Evolutionary conservation across 1,140 invertebrate species (phyloP), one percentile per base, ranked within the genome.

Genomic region (Venustaconcha ellipsiformis): DNA sequence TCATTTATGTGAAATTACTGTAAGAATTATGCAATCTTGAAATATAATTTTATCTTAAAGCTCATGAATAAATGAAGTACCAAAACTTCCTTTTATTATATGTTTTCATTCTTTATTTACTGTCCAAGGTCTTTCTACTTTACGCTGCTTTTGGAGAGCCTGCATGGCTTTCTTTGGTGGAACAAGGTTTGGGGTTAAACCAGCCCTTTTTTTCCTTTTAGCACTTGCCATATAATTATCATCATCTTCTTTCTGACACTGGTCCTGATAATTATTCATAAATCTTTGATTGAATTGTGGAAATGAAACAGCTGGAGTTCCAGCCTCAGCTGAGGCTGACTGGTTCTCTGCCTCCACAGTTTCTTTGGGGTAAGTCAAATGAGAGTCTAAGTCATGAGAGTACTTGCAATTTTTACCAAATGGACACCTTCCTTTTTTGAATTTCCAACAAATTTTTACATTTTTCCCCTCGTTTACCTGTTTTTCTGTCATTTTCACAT

Each of bases 331-430:
- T 64, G 67, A 60, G 56, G 58, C 18, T 65, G 70, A 60, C 17
- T 23, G 56, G 65, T 60, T 72, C 15, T 59, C 15, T 18, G 26
- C n/a, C 60, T 56, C 57, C 20, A 72, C 65, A 57, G n/a, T 70
- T 73, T 70, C 74, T 20, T 76, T 63, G 62, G 60, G 57, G 62
- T 62, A 67, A 72, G 14, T 55, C 37, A 66, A 70, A 74, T 74
- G 73, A 57, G 64, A n/a, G 58, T 80, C 76, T 62, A 76, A 55
- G 84, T 97, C 96, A 90, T 98, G 97, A 4, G 95, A 95, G 91
- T 94, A 98, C 73, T 95, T 95, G 87, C 97, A 98, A 78, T 96
- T 96, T 82, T 96, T 95, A 11, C 96, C 96, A 91, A 96, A 97
- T 57, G 95, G 92, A 87, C 97, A 98, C 23, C 94, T 92, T 12